phyloP scores from a whole-genome alignment of 2,113 vertebrate species.

The Otus sunia region DNA sequence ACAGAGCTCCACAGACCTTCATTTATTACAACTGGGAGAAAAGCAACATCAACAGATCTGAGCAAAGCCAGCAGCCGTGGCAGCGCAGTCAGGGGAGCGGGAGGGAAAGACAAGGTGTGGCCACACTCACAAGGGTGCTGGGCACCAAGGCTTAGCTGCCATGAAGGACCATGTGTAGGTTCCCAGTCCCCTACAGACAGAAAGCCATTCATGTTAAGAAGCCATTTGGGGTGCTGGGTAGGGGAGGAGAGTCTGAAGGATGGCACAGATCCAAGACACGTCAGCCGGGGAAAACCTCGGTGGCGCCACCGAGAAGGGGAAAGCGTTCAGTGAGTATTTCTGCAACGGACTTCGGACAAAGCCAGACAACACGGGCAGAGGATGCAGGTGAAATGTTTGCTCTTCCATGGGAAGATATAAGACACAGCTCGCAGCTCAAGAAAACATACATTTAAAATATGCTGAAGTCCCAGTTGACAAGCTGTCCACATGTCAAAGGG shows the following conservation, averaged over 20 bases:
- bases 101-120: not conserved
- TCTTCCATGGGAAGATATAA: not conserved
- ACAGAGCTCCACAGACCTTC: not conserved
- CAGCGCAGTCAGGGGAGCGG: accelerated
- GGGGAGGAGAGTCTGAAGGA: not conserved
- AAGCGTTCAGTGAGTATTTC: not conserved
- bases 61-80: not conserved
- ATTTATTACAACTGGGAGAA: not conserved
- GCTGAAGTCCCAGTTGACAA: not conserved
- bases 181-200: not conserved
- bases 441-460: not conserved
- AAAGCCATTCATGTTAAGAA: accelerated
- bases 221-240: not conserved
- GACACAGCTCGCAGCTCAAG: not conserved
- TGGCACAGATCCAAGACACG: not conserved
- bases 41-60: not conserved
- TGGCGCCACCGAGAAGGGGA: not conserved
- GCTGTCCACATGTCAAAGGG: not conserved
- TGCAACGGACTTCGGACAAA: not conserved
- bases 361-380: not conserved
- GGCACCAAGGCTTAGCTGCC: not conserved
- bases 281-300: not conserved
- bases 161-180: not conserved
- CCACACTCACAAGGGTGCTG: not conserved
- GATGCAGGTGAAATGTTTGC: not conserved